Conservation (phyloP, 2,888 invertebrate species). For the Apotomis turbidana region DNA sequence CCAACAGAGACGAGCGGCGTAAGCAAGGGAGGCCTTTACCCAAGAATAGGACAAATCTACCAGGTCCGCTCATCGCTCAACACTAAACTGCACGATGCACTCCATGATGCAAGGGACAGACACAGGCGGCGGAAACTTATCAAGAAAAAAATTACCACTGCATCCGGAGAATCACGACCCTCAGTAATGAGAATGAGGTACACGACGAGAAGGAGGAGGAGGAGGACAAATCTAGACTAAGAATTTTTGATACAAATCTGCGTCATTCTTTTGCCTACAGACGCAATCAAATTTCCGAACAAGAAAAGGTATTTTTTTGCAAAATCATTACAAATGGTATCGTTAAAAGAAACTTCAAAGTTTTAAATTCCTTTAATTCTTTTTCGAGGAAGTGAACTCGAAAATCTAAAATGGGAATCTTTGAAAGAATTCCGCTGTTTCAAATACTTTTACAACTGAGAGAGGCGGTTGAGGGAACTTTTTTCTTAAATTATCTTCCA, state of each 20-base stretch:
- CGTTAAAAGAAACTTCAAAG: slow-evolving; percentile 3
- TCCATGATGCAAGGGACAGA: no score
- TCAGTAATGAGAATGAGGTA: no score
- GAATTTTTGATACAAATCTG: neutral
- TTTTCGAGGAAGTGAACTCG: slow-evolving; percentile 24
- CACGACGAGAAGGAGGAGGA: no score
- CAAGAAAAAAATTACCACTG: no score
- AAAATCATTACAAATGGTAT: slow-evolving; percentile 8
- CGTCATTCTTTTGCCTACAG: neutral
- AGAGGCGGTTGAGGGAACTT: neutral
- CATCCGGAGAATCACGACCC: no score
- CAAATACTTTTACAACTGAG: slow-evolving; percentile 10
- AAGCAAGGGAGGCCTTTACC: no score
- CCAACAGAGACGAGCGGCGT: no score
- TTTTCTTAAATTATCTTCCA: neutral
- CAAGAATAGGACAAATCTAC: no score
- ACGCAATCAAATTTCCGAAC: neutral
- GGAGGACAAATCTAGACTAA: no score
- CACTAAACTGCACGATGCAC: no score
- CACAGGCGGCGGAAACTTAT: no score
- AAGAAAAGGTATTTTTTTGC: neutral
- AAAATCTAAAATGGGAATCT: slow-evolving; percentile 30
- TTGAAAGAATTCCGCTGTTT: slow-evolving; percentile 21
- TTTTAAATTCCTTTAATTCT: slow-evolving; percentile 18
- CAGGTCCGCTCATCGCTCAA: no score